phyloP scores from a whole-genome alignment of 2,113 vertebrate species.

The Tenrec ecaudatus region DNA sequence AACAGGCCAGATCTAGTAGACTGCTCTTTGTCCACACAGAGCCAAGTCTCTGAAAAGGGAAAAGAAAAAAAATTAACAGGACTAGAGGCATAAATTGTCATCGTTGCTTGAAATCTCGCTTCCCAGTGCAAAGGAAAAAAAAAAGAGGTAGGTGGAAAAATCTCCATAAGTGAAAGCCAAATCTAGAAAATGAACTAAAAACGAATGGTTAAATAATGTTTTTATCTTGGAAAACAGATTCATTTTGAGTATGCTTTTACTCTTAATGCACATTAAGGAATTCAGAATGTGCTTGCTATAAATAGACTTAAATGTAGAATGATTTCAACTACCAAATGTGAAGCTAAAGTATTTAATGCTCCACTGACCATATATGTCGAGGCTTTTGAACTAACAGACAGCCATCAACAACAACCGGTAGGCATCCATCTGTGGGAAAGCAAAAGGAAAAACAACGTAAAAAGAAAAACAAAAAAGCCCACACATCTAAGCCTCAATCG shows the following conservation, averaged over 20 bases:
- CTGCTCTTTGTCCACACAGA: not conserved
- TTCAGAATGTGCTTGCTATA: constrained; percentile 66
- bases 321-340: constrained; percentile 62
- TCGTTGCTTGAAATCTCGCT: not conserved
- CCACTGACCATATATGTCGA: constrained; percentile 36
- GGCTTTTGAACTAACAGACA: constrained; percentile 56
- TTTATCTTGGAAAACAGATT: constrained; percentile 54
- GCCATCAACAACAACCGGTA: constrained; percentile 35
- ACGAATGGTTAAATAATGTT: constrained; percentile 51
- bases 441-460: too few relatives aligned
- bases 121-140: constrained; percentile 24
- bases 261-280: constrained; percentile 48
- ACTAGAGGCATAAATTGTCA: constrained; percentile 18
- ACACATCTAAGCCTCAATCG: not conserved
- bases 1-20: not conserved
- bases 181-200: constrained; percentile 50
- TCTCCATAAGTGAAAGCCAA: constrained; percentile 61
- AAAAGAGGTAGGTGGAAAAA: not conserved
- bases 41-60: not conserved
- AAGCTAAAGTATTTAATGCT: constrained; percentile 68
- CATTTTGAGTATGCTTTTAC: constrained; percentile 50
- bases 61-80: not conserved
- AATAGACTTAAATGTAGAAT: constrained; percentile 67
- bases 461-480: too few relatives aligned
- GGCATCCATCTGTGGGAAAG: not conserved